A percentile compares a stretch with the other conserved stretches of the same genome.
phyloP scores from a whole-genome alignment of 2,113 vertebrate genomes.

The Suncus etruscus region DNA sequence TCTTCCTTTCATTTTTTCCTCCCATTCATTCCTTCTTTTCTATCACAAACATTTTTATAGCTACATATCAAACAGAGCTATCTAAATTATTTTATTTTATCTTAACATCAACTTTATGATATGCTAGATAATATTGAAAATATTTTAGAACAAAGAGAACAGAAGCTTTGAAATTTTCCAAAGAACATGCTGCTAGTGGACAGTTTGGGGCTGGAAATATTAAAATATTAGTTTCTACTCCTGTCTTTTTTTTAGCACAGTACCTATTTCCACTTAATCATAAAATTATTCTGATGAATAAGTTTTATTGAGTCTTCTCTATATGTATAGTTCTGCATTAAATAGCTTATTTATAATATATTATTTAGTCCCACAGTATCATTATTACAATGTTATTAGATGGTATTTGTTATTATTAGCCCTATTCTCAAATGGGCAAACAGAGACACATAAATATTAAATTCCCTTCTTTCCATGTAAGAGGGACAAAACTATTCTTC shows the following conservation, averaged over 20 bases:
- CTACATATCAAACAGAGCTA: background rate
- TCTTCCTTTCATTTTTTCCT: background rate
- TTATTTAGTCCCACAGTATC: background rate
- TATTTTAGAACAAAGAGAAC: background rate
- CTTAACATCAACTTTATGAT: background rate
- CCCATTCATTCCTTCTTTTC: background rate
- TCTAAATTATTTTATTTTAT: background rate
- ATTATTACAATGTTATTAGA: background rate
- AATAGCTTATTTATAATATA: background rate
- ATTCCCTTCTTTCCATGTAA: background rate
- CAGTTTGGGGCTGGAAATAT: background rate
- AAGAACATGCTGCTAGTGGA: background rate
- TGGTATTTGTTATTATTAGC: background rate
- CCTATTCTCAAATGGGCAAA: background rate
- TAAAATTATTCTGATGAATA: background rate
- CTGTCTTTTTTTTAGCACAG: background rate
- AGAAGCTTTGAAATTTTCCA: background rate
- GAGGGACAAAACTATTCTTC: background rate
- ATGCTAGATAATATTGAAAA: background rate
- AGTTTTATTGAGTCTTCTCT: background rate
- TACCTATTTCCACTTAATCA: background rate
- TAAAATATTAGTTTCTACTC: background rate
- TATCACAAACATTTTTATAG: background rate
- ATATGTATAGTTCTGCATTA: background rate
- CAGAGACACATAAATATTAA: background rate